A percentile compares a stretch with the other conserved stretches of the same genome.
These are phyloP conservation scores for Phragmatobia fuliginosa DNA, from an alignment of 2,888 invertebrate genomes.

Conservation along the genomic window DNA sequence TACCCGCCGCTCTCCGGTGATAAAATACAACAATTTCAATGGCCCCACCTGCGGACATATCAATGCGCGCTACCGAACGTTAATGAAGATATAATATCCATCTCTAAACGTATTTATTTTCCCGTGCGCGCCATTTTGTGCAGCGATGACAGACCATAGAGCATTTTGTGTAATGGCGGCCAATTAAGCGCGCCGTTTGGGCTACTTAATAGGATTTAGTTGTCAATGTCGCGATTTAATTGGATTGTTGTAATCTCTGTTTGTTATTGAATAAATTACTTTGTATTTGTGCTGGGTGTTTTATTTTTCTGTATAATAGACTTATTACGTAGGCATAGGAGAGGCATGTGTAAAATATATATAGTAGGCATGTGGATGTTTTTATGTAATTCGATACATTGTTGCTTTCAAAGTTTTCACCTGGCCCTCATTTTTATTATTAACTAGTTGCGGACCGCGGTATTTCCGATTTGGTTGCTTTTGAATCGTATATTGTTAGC, in stretches of 20 bases:
- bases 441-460: too few species aligned
- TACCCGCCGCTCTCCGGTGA: slow-evolving; percentile 67
- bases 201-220: slow-evolving; percentile 82
- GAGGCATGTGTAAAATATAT: not conserved
- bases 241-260: slow-evolving; percentile 80
- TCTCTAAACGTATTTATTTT: slow-evolving; percentile 80
- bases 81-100: slow-evolving; percentile 87
- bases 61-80: slow-evolving; percentile 79
- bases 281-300: slow-evolving; percentile 29
- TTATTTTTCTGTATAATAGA: slow-evolving; percentile 40
- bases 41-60: slow-evolving; percentile 81
- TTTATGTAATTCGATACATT: not conserved
- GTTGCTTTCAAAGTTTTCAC: not conserved
- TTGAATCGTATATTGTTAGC: too few species aligned
- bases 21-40: slow-evolving; percentile 85
- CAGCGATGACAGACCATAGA: slow-evolving; percentile 78
- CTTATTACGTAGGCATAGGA: slow-evolving; percentile 10
- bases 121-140: slow-evolving; percentile 78
- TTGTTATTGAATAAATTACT: slow-evolving; percentile 62
- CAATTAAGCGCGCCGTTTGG: slow-evolving; percentile 78
- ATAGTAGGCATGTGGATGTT: not conserved
- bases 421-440: not conserved
- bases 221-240: slow-evolving; percentile 82
- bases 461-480: too few species aligned
- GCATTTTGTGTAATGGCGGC: slow-evolving; percentile 78